These are phyloP conservation scores for Cinara cedri DNA, from an alignment of 2,888 invertebrate species.

Conservation along the genomic window DNA sequence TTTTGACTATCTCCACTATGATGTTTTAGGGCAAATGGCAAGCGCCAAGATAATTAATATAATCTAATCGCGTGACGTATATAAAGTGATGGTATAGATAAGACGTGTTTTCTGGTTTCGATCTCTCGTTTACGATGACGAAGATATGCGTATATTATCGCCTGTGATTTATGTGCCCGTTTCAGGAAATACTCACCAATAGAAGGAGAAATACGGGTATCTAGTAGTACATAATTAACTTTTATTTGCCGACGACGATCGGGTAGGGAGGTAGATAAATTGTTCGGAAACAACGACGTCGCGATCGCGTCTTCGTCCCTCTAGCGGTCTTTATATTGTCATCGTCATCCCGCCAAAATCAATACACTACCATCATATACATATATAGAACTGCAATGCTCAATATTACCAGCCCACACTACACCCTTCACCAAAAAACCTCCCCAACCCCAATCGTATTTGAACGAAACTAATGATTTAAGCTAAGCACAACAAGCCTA, in stretches of 20 bases:
- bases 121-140: background rate
- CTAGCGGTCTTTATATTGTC: background rate
- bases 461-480: slow-evolving; percentile 40
- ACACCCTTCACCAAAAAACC: no score
- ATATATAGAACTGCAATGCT: background rate
- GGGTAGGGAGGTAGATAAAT: background rate
- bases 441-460: background rate
- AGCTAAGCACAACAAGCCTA: slow-evolving; percentile 10
- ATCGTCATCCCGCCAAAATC: slow-evolving; percentile 23
- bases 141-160: background rate
- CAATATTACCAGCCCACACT: no score
- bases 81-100: background rate
- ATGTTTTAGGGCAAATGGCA: background rate
- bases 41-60: background rate
- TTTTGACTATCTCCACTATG: background rate
- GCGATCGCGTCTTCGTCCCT: slow-evolving; percentile 10
- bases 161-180: slow-evolving; percentile 25
- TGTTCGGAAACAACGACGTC: background rate
- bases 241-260: slow-evolving; percentile 5
- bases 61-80: no score
- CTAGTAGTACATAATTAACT: slow-evolving; percentile 34
- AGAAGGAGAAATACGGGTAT: background rate
- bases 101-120: background rate
- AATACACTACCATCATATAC: background rate
- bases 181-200: background rate